Percentiles rank a stretch among this genome's conserved stretches.
These are phyloP conservation scores for Xiphias gladius DNA, from an alignment of 2,113 vertebrate genomes.

Conservation along the genomic window DNA sequence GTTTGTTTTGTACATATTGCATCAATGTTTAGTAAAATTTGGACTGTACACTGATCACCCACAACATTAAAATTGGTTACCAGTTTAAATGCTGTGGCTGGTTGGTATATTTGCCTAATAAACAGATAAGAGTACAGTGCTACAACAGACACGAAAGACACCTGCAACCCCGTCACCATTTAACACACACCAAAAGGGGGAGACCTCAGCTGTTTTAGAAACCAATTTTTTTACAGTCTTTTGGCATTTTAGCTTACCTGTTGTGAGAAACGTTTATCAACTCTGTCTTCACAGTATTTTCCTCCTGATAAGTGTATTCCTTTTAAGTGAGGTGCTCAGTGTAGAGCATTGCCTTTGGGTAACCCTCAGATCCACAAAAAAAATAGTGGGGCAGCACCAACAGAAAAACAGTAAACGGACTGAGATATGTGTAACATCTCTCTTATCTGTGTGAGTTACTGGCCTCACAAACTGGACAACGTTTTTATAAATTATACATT, in stretches of 20 bases:
- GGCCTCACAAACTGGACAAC: too few species aligned
- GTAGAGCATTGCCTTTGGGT: background rate
- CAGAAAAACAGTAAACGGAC: too few species aligned
- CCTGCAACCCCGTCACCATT: background rate
- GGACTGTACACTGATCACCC: too few species aligned
- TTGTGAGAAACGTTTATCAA: background rate
- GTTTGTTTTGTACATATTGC: background rate
- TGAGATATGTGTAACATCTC: too few species aligned
- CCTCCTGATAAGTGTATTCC: background rate
- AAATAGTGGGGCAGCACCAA: too few species aligned
- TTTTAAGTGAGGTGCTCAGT: background rate
- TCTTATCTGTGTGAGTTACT: too few species aligned
- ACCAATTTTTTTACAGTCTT: background rate
- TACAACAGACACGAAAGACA: background rate
- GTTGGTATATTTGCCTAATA: too few species aligned
- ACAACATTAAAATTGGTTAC: too few species aligned
- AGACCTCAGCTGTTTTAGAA: background rate
- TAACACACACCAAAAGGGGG: background rate
- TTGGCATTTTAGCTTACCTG: background rate
- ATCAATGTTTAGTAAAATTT: too few species aligned
- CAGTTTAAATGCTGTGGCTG: too few species aligned
- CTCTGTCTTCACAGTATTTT: background rate
- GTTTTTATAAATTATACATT: too few species aligned
- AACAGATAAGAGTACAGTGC: background rate
- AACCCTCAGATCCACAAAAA: too few species aligned